A percentile compares a stretch with the other conserved stretches of the same genome.
These are phyloP conservation scores for Rhagophthalmus giganteus DNA, from an alignment of 2,888 invertebrate species.

Conservation along the genomic window DNA sequence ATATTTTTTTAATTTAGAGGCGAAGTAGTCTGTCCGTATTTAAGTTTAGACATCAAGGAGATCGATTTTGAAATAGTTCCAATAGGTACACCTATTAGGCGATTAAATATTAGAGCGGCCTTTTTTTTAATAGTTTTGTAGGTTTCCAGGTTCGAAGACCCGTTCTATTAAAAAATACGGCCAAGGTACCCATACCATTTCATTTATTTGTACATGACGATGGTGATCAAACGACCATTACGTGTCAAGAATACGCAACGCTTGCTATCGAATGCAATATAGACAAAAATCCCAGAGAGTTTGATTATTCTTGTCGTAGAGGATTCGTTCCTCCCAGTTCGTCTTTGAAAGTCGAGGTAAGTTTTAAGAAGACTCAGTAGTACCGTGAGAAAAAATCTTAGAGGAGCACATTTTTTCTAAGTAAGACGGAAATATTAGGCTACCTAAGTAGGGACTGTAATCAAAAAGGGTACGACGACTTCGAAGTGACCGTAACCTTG, in stretches of 20 bases:
- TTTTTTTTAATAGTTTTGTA: constrained; percentile 40
- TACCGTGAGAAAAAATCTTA: no score
- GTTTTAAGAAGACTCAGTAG: not conserved
- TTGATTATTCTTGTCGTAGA: constrained; percentile 57
- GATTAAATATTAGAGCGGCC: no score
- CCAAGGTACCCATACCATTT: constrained; percentile 60
- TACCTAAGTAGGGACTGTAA: no score
- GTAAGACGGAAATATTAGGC: no score
- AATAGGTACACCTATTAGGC: constrained; percentile 59
- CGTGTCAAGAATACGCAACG: constrained; percentile 56
- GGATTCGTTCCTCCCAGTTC: constrained; percentile 58
- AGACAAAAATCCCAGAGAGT: constrained; percentile 60
- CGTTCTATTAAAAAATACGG: constrained; percentile 60
- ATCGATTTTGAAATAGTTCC: constrained; percentile 63
- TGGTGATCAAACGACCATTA: constrained; percentile 60
- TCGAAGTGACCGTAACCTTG: no score
- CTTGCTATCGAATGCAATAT: constrained; percentile 53
- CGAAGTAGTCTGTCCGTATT: constrained; percentile 62
- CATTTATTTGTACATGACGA: constrained; percentile 58
- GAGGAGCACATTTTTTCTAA: no score
- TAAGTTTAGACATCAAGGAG: constrained; percentile 59
- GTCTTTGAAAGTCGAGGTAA: constrained; percentile 55
- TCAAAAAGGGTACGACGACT: not conserved
- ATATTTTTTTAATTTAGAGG: constrained; percentile 57
- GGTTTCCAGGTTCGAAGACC: constrained; percentile 58